Percentiles rank a stretch among this genome's conserved stretches.
These are phyloP conservation scores for Dromaius novaehollandiae DNA, from an alignment of 2,113 vertebrate species.

Conservation along the genomic window DNA sequence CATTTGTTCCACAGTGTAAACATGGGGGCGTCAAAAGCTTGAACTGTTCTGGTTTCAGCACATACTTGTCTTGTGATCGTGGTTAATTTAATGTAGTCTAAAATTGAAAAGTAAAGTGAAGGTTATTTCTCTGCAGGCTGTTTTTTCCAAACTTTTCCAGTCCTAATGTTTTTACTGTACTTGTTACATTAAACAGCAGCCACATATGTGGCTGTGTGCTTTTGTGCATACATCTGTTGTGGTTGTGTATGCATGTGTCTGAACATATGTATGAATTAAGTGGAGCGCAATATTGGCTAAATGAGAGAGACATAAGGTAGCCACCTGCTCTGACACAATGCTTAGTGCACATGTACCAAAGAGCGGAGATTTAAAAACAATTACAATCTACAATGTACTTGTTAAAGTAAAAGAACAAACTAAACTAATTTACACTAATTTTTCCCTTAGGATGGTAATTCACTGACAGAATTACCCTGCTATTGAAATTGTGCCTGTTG, in stretches of 20 bases:
- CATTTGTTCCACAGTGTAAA: neutral
- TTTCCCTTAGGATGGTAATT: slow-evolving; percentile 48
- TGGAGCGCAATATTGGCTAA: neutral
- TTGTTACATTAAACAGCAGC: slow-evolving; percentile 22
- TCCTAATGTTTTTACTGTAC: slow-evolving; percentile 15
- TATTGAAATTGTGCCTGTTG: slow-evolving; percentile 1
- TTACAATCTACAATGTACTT: neutral
- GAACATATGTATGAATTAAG: slow-evolving; percentile 48
- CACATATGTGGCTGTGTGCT: neutral
- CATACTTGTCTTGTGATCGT: neutral
- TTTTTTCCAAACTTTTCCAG: slow-evolving; percentile 3
- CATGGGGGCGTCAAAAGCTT: accelerated
- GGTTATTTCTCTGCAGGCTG: slow-evolving; percentile 47
- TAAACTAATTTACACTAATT: slow-evolving; percentile 48
- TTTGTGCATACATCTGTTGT: slow-evolving; percentile 28
- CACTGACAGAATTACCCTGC: slow-evolving; percentile 28
- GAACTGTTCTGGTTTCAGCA: neutral
- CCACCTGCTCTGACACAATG: slow-evolving; percentile 38
- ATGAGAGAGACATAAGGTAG: slow-evolving; percentile 20
- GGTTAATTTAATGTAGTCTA: slow-evolving; percentile 25
- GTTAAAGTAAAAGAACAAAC: slow-evolving; percentile 45
- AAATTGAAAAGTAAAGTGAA: slow-evolving; percentile 35
- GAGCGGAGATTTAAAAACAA: neutral
- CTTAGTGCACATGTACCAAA: accelerated
- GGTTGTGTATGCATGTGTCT: neutral